These are phyloP conservation scores for Pteronura brasiliensis DNA, from an alignment of 2,113 vertebrate genomes.

Conservation along the genomic window DNA sequence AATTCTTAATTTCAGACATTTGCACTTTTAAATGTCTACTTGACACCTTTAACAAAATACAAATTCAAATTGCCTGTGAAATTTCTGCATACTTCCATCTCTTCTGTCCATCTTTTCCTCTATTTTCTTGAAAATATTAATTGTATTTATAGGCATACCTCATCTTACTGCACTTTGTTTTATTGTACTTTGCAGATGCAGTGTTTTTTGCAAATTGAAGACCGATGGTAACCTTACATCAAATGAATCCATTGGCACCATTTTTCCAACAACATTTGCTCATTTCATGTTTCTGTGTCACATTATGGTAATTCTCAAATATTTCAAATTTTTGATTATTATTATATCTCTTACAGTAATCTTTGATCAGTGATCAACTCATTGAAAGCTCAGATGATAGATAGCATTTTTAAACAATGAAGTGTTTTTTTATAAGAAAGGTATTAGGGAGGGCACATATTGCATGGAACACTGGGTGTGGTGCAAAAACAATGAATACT, in stretches of 20 bases:
- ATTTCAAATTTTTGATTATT: background rate
- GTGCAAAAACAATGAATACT: too few species aligned
- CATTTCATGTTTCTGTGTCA: background rate
- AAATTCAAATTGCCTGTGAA: background rate
- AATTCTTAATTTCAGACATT: conserved; percentile 22
- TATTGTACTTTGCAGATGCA: background rate
- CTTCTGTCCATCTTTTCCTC: background rate
- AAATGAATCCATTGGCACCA: background rate
- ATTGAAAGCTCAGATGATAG: background rate
- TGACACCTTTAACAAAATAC: background rate
- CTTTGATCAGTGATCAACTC: background rate
- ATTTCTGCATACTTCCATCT: background rate
- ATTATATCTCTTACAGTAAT: background rate
- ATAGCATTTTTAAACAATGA: background rate
- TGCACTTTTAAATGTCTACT: background rate
- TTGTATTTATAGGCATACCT: background rate
- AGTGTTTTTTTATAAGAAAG: background rate
- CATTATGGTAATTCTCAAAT: background rate
- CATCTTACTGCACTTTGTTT: background rate
- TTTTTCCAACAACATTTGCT: background rate
- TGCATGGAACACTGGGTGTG: too few species aligned
- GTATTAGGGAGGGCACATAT: too few species aligned
- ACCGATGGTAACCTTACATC: background rate
- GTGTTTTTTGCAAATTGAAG: background rate
- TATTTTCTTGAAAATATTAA: background rate